Percentiles rank a stretch among this genome's conserved stretches.
Evolutionary conservation across 2,888 invertebrate genomes (phyloP).

Genomic region (Zygothrica quintamaculata): DNA sequence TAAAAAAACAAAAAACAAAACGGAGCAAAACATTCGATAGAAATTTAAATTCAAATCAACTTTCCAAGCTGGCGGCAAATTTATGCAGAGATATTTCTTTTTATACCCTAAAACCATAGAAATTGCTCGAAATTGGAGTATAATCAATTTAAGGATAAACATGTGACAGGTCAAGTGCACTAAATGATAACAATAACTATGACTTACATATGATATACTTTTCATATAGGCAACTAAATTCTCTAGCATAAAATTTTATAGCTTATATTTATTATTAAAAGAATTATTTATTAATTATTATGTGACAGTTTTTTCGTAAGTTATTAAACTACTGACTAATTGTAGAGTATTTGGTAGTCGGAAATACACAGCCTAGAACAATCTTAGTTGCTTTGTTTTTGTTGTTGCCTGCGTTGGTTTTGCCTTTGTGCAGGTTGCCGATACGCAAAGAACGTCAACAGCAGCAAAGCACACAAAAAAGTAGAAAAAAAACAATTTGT

Average conservation of each 20-base stretch:
- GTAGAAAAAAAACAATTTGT: no score
- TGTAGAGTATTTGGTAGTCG: background rate
- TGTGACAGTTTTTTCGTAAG: no score
- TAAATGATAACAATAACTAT: no score
- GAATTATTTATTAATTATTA: no score
- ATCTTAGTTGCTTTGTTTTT: background rate
- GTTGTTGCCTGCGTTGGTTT: background rate
- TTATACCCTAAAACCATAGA: background rate
- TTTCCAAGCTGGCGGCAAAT: constrained; percentile 64
- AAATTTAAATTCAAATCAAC: constrained; percentile 75
- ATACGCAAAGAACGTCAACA: constrained; percentile 34
- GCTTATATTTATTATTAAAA: no score
- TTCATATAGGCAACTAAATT: no score
- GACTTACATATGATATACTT: no score
- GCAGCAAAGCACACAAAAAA: constrained; percentile 26
- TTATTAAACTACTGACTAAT: no score
- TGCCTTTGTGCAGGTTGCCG: constrained; percentile 3
- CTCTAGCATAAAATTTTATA: no score
- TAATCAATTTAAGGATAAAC: no score
- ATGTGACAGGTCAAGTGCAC: no score
- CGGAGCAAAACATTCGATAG: constrained; percentile 57
- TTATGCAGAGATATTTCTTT: constrained; percentile 62
- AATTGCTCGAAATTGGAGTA: background rate
- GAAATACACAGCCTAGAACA: background rate
- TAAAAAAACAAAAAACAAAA: constrained; percentile 15